phyloP scores from a whole-genome alignment of 37 sponge, comb jelly and placozoan genomes.

The Ephydatia muelleri region DNA sequence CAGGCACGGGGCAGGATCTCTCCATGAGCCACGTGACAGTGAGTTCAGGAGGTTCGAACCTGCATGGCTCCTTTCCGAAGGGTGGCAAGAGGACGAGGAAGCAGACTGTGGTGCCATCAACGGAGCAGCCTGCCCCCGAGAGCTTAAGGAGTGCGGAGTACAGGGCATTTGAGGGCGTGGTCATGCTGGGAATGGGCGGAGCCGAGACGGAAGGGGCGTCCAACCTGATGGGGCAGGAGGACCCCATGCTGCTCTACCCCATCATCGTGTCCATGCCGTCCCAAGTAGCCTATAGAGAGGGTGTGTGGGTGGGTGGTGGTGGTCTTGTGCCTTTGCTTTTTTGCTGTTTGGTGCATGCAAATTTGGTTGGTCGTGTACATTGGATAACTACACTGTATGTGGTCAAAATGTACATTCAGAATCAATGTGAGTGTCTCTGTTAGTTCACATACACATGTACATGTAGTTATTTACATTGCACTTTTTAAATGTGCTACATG shows the following conservation, averaged over 20 bases:
- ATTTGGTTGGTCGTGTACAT: too few relatives aligned
- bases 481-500: not conserved
- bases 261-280: slow-evolving; percentile 56
- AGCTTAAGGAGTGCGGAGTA: slow-evolving; percentile 38
- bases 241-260: slow-evolving; percentile 73
- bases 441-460: too few relatives aligned
- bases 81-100: slow-evolving; percentile 2
- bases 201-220: not conserved
- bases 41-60: slow-evolving; percentile 1
- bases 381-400: too few relatives aligned
- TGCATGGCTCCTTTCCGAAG: not conserved
- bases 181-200: not conserved
- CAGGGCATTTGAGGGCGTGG: slow-evolving; percentile 46
- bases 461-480: too few relatives aligned
- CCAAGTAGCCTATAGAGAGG: slow-evolving; percentile 74
- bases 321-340: too few relatives aligned
- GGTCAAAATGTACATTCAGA: too few relatives aligned
- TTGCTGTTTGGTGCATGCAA: not conserved
- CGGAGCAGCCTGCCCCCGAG: slow-evolving; percentile 37
- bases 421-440: not conserved
- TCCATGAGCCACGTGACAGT: slow-evolving; percentile 8
- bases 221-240: slow-evolving; percentile 82
- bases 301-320: slow-evolving; percentile 27
- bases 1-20: not conserved
- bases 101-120: slow-evolving; percentile 1